phyloP scores from a whole-genome alignment of 2,888 invertebrate species.

The Andrena marginata region DNA sequence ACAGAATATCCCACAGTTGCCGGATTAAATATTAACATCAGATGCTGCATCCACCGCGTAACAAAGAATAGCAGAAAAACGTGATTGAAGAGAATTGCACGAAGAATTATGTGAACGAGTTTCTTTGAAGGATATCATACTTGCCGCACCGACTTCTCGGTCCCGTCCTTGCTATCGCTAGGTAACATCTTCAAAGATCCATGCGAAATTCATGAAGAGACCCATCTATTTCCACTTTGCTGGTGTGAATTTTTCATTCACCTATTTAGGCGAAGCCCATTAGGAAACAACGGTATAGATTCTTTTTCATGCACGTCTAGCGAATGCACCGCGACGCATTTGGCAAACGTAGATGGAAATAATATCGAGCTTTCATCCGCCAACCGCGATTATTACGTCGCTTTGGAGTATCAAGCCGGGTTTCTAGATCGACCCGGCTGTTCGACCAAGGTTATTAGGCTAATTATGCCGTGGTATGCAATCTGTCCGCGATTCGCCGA shows the following conservation, averaged over 20 bases:
- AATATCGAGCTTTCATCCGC: constrained; percentile 15
- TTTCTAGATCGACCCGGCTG: constrained; percentile 44
- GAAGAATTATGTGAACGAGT: constrained; percentile 9
- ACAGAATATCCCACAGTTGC: no score
- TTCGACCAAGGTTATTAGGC: constrained; percentile 61
- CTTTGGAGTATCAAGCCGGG: constrained; percentile 11
- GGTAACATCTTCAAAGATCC: constrained; percentile 14
- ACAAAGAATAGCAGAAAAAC: no score
- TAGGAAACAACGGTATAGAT: background rate
- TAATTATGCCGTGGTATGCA: constrained; percentile 65
- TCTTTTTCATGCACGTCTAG: background rate
- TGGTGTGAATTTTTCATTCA: background rate
- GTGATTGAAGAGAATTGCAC: background rate
- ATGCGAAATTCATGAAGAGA: constrained; percentile 28
- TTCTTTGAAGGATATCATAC: background rate
- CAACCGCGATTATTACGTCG: constrained; percentile 19
- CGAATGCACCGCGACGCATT: background rate
- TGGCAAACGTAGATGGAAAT: constrained; percentile 24
- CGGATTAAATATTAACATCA: no score
- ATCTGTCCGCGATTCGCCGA: constrained; percentile 58
- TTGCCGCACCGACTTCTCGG: background rate
- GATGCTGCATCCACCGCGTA: no score
- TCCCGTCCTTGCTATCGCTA: constrained; percentile 23
- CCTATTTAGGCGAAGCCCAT: background rate
- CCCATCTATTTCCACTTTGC: background rate